Evolutionary conservation across 2,113 vertebrate species (phyloP).

Genomic region (Notechis scutatus): DNA sequence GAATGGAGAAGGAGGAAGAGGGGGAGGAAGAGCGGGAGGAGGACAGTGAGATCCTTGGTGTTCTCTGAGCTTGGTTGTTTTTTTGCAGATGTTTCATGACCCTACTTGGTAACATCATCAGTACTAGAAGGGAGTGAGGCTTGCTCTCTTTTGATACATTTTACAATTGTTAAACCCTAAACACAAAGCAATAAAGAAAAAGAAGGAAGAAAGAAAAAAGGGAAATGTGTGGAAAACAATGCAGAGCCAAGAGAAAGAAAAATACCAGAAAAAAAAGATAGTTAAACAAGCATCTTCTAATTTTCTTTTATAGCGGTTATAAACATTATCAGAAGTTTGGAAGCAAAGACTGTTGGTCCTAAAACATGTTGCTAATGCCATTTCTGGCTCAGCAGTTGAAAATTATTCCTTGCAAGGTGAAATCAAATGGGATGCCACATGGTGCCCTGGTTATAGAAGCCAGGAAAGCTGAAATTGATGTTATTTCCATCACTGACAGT

Average conservation of each 20-base stretch:
- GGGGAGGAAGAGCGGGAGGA: too few species aligned
- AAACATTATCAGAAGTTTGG: background rate
- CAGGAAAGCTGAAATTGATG: background rate
- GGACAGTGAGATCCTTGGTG: too few species aligned
- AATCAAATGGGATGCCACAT: background rate
- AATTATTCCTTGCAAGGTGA: background rate
- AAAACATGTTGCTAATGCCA: background rate
- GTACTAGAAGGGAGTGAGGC: too few species aligned
- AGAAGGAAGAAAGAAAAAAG: background rate
- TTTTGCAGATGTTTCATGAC: background rate
- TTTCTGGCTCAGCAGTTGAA: background rate
- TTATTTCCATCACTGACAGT: background rate
- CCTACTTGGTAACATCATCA: background rate
- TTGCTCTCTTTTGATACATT: background rate
- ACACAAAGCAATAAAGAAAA: background rate
- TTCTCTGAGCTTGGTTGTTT: too few species aligned
- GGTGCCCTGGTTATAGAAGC: background rate
- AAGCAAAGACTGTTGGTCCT: background rate
- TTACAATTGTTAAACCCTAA: background rate
- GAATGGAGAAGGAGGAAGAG: too few species aligned
- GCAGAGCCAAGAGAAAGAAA: background rate
- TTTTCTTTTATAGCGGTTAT: background rate
- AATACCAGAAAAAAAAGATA: background rate
- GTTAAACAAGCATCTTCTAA: background rate
- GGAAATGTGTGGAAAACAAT: background rate